Base-by-base conservation (phyloP, 1,140 invertebrate species). In the Drosophila teissieri region DNA sequence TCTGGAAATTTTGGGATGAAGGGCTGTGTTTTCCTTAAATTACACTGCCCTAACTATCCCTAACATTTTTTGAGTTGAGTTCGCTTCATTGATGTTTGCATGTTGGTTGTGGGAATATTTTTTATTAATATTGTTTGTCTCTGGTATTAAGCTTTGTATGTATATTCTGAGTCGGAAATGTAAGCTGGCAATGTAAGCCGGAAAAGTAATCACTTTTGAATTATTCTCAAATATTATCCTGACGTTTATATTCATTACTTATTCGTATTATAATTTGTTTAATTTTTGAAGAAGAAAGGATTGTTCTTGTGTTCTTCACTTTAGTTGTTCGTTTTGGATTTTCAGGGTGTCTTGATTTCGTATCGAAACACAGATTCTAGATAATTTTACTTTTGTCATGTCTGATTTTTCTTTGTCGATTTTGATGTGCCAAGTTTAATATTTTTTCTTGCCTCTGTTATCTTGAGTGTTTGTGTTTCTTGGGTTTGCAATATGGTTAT, bases 221-320 rank as follows among this genome's bases (percentile, higher is more conserved):
- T 62, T 74, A 48, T 45, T 17, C 46, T 63, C 54, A 58, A 68
- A 67, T 46, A 54, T 60, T 79, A 51, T 72, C 39, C 44, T 44
- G 45, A 14, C 42, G 24, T 69, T 46, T 54, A 64, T 39, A 57
- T 17, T 0, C 14, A 39, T 39, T 39, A 39, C 48, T 15, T 36
- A 55, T 34, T 49, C 17, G 40, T 46, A 49, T 64, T 60, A 67
- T 62, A 63, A 53, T 82, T 73, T 73, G 34, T 70, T 69, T 70
- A 52, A 40, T 27, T 24, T 44, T 60, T 85, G 78, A 86, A 91
- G 85, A 90, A 91, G 90, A 91, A 91, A 91, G 84, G 90, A 91
- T 83, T 77, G 76, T 83, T 46, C 54, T 48, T 75, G 49, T 48
- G 31, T 24, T 63, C 22, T 55, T 40, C 24, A 46, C 14, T 67